Evolutionary conservation across 2,888 invertebrate species (phyloP).

Genomic region (Cyrtodaria siliqua): DNA sequence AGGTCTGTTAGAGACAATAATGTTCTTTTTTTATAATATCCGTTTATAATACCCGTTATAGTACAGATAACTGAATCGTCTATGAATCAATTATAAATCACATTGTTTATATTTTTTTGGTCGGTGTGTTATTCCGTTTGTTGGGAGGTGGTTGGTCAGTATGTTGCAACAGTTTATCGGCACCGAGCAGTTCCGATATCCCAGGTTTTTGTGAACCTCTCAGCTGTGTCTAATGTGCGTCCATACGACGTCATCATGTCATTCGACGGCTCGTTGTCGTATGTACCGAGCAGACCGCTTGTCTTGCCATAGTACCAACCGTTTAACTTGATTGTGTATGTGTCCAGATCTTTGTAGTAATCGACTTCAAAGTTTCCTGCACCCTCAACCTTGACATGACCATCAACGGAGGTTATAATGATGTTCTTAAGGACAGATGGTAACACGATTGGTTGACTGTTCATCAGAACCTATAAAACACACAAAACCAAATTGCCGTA

Average conservation of each 20-base stretch:
- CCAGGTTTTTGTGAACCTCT: constrained; percentile 92
- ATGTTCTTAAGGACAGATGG: constrained; percentile 87
- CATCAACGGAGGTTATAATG: constrained; percentile 81
- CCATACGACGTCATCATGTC: constrained; percentile 91
- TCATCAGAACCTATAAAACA: constrained; percentile 13
- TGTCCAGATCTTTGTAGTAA: constrained; percentile 86
- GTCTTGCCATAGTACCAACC: constrained; percentile 96
- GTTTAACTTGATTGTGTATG: constrained; percentile 88
- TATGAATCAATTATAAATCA: too few relatives aligned
- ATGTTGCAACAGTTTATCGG: constrained; percentile 35
- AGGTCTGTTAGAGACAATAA: too few relatives aligned
- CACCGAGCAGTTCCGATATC: constrained; percentile 80
- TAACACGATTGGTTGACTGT: constrained; percentile 87
- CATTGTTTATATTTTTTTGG: too few relatives aligned
- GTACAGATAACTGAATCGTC: too few relatives aligned
- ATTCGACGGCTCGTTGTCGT: constrained; percentile 95
- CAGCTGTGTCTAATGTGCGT: constrained; percentile 87
- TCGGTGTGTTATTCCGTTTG: too few relatives aligned
- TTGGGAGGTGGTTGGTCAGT: too few relatives aligned
- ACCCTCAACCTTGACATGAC: constrained; percentile 83
- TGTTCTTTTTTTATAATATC: too few relatives aligned
- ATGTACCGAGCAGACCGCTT: constrained; percentile 95
- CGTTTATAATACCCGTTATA: too few relatives aligned
- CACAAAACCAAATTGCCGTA: too few relatives aligned
- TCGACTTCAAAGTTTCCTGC: constrained; percentile 87